phyloP scores from a whole-genome alignment of 2,113 vertebrate species.

The Halcyon malimbica region DNA sequence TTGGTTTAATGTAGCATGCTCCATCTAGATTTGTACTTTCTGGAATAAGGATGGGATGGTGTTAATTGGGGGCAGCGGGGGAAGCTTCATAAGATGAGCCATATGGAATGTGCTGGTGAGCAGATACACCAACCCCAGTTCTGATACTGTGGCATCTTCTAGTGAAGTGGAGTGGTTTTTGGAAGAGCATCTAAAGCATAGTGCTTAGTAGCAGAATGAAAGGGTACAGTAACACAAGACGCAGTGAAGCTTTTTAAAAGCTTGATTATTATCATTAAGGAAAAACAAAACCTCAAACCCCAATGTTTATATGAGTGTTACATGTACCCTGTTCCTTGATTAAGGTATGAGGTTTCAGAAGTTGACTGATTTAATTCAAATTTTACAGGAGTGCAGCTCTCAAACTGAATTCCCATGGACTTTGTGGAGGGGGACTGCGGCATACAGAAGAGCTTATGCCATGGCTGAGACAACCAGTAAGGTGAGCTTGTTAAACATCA shows the following conservation, averaged over 20 bases:
- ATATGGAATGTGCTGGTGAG: background rate
- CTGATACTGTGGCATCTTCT: background rate
- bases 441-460: background rate
- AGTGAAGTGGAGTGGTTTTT: background rate
- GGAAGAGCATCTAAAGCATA: background rate
- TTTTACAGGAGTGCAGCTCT: constrained; percentile 48
- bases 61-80: background rate
- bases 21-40: background rate
- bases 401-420: background rate
- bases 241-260: background rate
- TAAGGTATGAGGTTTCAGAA: background rate
- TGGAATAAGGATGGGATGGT: background rate
- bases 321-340: background rate
- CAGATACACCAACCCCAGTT: background rate
- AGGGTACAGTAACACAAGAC: background rate
- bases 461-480: constrained; percentile 51
- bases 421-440: constrained; percentile 1
- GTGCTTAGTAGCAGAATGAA: background rate
- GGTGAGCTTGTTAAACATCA: constrained; percentile 52
- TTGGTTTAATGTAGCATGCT: background rate
- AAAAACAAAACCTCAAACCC: background rate
- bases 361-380: constrained; percentile 14
- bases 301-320: background rate
- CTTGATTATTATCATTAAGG: background rate
- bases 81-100: background rate